Conservation (phyloP, 2,888 invertebrate species). For the Athrips mouffetella region DNA sequence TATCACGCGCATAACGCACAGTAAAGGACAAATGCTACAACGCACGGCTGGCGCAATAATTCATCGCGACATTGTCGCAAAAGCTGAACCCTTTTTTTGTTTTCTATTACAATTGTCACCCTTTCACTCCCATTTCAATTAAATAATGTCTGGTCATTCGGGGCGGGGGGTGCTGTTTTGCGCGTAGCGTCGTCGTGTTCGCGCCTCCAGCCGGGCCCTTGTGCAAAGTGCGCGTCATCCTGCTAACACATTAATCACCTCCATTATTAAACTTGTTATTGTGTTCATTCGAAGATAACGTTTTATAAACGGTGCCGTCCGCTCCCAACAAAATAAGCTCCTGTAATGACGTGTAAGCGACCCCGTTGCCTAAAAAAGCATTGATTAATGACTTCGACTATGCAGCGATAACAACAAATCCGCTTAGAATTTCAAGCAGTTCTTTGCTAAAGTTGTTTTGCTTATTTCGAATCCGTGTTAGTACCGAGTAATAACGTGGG, state of each 20-base stretch:
- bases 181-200: slow-evolving; percentile 54
- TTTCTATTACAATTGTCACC: slow-evolving; percentile 77
- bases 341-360: slow-evolving; percentile 73
- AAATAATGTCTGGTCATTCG: slow-evolving; percentile 79
- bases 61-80: slow-evolving; percentile 64
- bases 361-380: slow-evolving; percentile 48
- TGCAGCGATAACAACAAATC: slow-evolving; percentile 42
- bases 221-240: slow-evolving; percentile 73
- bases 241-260: slow-evolving; percentile 73
- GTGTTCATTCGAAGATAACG: slow-evolving; percentile 76
- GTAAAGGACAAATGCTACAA: slow-evolving; percentile 72
- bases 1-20: slow-evolving; percentile 32
- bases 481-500: slow-evolving; percentile 33
- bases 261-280: slow-evolving; percentile 77
- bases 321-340: slow-evolving; percentile 71
- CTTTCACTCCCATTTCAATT: slow-evolving; percentile 76
- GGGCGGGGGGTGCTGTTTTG: slow-evolving; percentile 45
- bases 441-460: neutral
- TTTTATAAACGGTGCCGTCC: slow-evolving; percentile 77
- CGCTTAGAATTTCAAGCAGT: slow-evolving; percentile 30
- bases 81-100: slow-evolving; percentile 72
- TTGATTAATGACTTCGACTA: slow-evolving; percentile 60
- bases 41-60: slow-evolving; percentile 74
- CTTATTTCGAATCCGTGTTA: neutral
- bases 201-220: slow-evolving; percentile 58